Evolutionary conservation across 2,113 vertebrate genomes (phyloP).

Genomic region (Naja naja): DNA sequence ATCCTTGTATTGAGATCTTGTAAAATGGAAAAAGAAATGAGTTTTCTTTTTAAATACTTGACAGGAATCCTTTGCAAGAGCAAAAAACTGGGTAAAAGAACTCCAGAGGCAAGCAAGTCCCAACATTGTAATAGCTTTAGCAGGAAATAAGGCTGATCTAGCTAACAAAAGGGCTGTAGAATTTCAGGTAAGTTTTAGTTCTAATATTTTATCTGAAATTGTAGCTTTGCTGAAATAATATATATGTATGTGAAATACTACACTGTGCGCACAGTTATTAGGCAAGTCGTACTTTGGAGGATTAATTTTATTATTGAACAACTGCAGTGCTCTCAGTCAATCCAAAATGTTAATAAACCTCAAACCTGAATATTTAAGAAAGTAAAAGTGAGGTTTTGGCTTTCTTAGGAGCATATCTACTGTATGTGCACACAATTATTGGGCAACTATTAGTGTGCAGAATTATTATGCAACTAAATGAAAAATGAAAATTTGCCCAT

Average conservation of each 20-base stretch:
- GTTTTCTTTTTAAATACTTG: slow-evolving; percentile 61
- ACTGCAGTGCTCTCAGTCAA: too few species aligned
- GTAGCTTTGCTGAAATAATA: not conserved
- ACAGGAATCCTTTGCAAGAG: slow-evolving; percentile 97
- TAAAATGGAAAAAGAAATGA: not conserved
- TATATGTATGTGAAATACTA: not conserved
- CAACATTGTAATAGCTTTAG: slow-evolving; percentile 98
- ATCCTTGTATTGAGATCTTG: not conserved
- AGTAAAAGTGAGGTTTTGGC: too few species aligned
- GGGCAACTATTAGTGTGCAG: too few species aligned
- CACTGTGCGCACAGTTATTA: too few species aligned
- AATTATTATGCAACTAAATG: too few species aligned
- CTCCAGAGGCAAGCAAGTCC: slow-evolving; percentile 99
- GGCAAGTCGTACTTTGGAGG: too few species aligned
- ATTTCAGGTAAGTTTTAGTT: slow-evolving; percentile 86
- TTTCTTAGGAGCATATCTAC: too few species aligned
- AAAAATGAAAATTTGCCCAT: too few species aligned
- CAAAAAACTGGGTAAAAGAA: slow-evolving; percentile 99
- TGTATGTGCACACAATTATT: too few species aligned
- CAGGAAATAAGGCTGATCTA: slow-evolving; percentile 97
- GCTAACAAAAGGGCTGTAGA: slow-evolving; percentile 95
- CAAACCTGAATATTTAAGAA: too few species aligned
- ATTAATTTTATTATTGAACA: too few species aligned
- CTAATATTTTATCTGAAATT: slow-evolving; percentile 15
- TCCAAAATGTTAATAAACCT: too few species aligned